Conservation (phyloP, 2,888 invertebrate species). For the Cantharis nigra region DNA sequence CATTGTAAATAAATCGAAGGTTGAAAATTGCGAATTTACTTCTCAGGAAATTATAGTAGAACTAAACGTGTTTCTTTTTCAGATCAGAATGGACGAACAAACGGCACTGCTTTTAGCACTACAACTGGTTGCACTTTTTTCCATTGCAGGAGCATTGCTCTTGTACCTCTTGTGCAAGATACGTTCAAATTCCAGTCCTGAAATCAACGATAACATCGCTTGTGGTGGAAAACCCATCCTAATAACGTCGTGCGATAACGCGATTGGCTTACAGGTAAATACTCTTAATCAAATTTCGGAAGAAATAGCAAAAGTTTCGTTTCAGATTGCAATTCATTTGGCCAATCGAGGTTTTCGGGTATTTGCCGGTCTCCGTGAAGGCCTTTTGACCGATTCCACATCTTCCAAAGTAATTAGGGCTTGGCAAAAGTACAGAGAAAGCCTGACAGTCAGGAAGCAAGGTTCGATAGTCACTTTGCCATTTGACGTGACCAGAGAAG, state of each 20-base stretch:
- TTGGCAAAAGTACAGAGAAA: slow-evolving; percentile 56
- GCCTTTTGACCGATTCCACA: slow-evolving; percentile 60
- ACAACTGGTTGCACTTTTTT: slow-evolving; percentile 79
- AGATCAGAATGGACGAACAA: slow-evolving; percentile 71
- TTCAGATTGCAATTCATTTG: slow-evolving; percentile 70
- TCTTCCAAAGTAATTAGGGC: slow-evolving; percentile 61
- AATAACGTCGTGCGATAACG: slow-evolving; percentile 80
- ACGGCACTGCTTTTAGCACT: slow-evolving; percentile 80
- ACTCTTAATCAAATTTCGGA: not conserved
- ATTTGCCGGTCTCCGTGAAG: slow-evolving; percentile 72
- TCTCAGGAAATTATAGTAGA: not conserved
- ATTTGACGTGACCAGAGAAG: slow-evolving; percentile 80
- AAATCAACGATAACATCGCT: slow-evolving; percentile 54
- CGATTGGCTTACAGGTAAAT: slow-evolving; percentile 75
- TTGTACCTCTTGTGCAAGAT: slow-evolving; percentile 79
- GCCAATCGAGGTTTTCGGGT: slow-evolving; percentile 76
- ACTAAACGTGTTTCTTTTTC: slow-evolving; percentile 8
- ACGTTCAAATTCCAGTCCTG: slow-evolving; percentile 58
- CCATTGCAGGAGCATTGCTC: slow-evolving; percentile 81
- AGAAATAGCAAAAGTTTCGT: slow-evolving; percentile 1
- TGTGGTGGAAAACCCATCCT: slow-evolving; percentile 76
- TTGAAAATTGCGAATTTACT: not conserved
- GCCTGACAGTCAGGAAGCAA: slow-evolving; percentile 40
- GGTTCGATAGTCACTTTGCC: slow-evolving; percentile 69
- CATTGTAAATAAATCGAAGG: not conserved